Evolutionary conservation across 2,888 invertebrate genomes (phyloP), one percentile per base, ranked within the genome.

Genomic region (Ichneumon xanthorius): DNA sequence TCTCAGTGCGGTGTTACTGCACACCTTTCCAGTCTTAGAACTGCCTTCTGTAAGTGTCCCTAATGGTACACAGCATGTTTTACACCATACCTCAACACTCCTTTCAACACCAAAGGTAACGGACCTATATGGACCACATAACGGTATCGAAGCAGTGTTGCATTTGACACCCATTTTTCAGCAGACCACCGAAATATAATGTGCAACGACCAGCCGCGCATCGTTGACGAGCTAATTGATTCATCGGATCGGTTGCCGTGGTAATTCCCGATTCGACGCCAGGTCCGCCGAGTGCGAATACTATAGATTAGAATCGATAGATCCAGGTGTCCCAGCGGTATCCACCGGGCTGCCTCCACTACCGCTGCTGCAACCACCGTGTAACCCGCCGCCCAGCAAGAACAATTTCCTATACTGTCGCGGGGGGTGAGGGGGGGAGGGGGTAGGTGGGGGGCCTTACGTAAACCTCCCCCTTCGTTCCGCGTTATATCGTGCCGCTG

Each of bases 351-450:
- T 37, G 65, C 58, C 55, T 45, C 26, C 30, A 33, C 16, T 7
- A 61, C 61, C 53, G 19, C 53, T 45, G 45, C 45, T 11, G 45
- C 45, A 14, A 33, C 58, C 14, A 48, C 33, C 58, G 72, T 61
- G 55, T 67, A 55, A 26, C 53, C 33, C 45, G 7, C 58, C 40
- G 26, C 45, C 76, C 40, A 48, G 65, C 71, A 79, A 65, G 73
- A 81, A 85, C 81, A 81, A 75, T 85, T 78, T 65, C 63, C 73
- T 67, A 19, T 71, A 53, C 67, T 68, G 75, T 80, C 67, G 53
- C 30, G 50, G 45, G 53, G 1, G 37, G 61, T 0, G 37, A 1
- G 2, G 37, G 37, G 7, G 37, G 37, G 37, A 7, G 37, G 9
- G 37, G 7, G 7, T n/a, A 9, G 9, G 37, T 1, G 37, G 37